Conservation (phyloP, 2,888 invertebrate genomes). For the Nipponacmea schrenckii region DNA sequence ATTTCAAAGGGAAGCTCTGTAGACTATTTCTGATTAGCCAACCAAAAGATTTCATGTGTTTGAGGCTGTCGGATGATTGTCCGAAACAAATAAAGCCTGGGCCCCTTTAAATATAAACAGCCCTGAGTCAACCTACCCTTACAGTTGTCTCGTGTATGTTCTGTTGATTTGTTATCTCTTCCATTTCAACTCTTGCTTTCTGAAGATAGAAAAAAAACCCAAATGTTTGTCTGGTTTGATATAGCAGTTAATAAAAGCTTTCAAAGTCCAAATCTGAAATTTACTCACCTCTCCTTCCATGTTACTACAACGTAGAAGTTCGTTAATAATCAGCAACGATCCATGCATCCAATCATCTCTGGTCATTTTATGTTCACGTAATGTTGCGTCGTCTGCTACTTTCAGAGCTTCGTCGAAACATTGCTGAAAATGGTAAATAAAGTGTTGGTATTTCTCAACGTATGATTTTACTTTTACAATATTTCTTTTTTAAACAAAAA, state of each 20-base stretch:
- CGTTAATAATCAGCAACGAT: slow-evolving; percentile 90
- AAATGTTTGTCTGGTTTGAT: slow-evolving; percentile 13
- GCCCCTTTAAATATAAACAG: too few species aligned
- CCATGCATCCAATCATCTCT: slow-evolving; percentile 93
- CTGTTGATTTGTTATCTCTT: slow-evolving; percentile 67
- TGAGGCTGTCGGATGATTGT: too few species aligned
- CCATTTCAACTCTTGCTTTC: slow-evolving; percentile 65
- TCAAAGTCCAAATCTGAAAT: not conserved
- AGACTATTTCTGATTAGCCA: too few species aligned
- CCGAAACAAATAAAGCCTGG: too few species aligned
- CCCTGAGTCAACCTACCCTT: too few species aligned
- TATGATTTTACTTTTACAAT: too few species aligned
- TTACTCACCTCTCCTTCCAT: slow-evolving; percentile 71
- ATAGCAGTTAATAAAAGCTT: not conserved
- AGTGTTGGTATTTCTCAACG: not conserved
- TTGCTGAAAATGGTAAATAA: slow-evolving; percentile 72
- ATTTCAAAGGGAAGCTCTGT: too few species aligned
- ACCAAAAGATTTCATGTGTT: too few species aligned
- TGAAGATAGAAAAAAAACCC: slow-evolving; percentile 41
- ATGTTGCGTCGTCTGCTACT: slow-evolving; percentile 78
- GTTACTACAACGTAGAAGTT: slow-evolving; percentile 90
- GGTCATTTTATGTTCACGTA: slow-evolving; percentile 77
- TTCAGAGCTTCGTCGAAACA: slow-evolving; percentile 90
- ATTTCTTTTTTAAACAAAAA: too few species aligned
- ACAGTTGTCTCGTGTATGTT: slow-evolving; percentile 57